These are phyloP conservation scores for Megastigmus dorsalis DNA, from an alignment of 2,888 invertebrate genomes.

Conservation along the genomic window DNA sequence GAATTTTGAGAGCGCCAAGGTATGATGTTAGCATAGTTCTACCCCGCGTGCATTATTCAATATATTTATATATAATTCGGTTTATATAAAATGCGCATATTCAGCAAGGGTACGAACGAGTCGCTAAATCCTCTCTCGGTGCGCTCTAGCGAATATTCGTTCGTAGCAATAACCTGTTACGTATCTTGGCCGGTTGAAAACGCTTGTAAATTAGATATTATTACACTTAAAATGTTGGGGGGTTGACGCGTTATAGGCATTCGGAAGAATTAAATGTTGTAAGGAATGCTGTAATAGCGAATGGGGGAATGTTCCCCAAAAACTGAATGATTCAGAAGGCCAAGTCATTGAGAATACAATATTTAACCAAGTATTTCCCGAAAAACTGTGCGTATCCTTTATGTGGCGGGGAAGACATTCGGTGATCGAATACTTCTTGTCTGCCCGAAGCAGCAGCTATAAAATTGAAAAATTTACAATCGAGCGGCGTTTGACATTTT, in stretches of 20 bases:
- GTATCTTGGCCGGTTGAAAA: neutral
- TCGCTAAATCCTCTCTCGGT: neutral
- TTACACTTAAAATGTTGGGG: neutral
- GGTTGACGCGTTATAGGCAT: too few species aligned
- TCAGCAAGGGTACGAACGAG: conserved; percentile 3
- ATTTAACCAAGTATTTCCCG: neutral
- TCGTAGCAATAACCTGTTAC: neutral
- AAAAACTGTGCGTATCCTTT: neutral
- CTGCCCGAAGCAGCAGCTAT: too few species aligned
- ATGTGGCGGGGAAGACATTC: neutral
- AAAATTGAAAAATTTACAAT: too few species aligned
- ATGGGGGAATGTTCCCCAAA: too few species aligned
- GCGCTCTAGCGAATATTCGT: neutral
- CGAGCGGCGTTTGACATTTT: too few species aligned
- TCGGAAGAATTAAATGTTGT: too few species aligned
- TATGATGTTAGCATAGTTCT: neutral
- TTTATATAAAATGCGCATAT: conserved; percentile 27
- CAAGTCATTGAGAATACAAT: neutral
- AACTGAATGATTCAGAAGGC: too few species aligned
- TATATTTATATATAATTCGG: conserved; percentile 13
- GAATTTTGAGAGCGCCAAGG: conserved; percentile 19
- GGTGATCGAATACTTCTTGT: too few species aligned
- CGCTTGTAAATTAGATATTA: conserved; percentile 3
- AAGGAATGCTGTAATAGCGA: too few species aligned
- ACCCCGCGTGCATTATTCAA: conserved; percentile 20